Evolutionary conservation across 2,797 vertebrate species (phyloP), one percentile per base, ranked within the genome.

Genomic region (Sebastes trivittatus): DNA sequence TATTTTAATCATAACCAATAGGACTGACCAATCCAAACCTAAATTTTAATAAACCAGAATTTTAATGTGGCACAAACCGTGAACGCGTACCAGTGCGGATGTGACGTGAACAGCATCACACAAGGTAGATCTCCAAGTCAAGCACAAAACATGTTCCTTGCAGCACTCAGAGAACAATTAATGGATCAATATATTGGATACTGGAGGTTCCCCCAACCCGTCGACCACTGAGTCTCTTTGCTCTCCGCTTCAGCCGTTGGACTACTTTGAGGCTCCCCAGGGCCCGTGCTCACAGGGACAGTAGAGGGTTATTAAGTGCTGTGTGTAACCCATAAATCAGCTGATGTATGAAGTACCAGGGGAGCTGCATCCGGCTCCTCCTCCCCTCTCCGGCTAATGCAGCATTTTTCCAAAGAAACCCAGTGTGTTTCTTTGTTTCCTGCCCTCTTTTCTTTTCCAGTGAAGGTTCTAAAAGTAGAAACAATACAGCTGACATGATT

Each of bases 291-390:
- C 69, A 4, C 72, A 20, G 68, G 59, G 81, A 66, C 77, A 61
- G 65, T 11, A 6, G 58, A 75, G 74, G 75, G 79, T 87, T 87
- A 88, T 91, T 83, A 89, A 87, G 80, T 42, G 67, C 73, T 38
- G 30, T 29, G 78, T 82, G 71, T 71, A 83, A 80, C 75, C 72
- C 87, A 89, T 90, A 92, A 93, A 91, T 93, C 89, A 88, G 85
- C 82, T 81, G 86, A 91, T 83, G 79, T 86, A 83, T 84, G 69
- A 89, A 69, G 77, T 27, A 76, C 61, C 70, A 75, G 61, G 67
- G 72, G 71, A 78, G 42, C 72, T 63, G 38, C 71, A 69, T 85
- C 78, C 64, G 46, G 55, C 80, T 84, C 60, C 78, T 75, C 83
- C 85, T 66, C 85, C 61, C 25, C 52, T 73, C 75, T 46, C 36